Conservation (phyloP, 2,113 vertebrate genomes). For the Amblyornis subalaris region DNA sequence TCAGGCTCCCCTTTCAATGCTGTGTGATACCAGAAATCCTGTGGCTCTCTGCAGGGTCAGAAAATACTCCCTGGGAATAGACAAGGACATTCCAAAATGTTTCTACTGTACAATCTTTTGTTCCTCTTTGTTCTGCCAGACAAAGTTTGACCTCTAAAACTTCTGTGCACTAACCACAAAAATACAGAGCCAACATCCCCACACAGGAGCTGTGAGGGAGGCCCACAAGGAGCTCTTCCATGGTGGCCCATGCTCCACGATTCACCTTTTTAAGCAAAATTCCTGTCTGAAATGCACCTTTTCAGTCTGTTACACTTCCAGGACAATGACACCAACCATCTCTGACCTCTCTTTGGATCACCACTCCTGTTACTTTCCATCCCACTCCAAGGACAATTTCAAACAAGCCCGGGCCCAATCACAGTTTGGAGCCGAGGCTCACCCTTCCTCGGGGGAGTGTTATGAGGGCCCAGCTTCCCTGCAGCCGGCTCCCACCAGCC, state of each 20-base stretch:
- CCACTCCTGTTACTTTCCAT: background rate
- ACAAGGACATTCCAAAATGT: background rate
- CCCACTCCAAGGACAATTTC: background rate
- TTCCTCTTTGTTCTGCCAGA: background rate
- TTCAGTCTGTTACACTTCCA: background rate
- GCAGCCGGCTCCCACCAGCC: background rate
- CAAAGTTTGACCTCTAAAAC: background rate
- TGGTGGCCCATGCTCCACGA: no score
- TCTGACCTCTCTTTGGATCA: background rate
- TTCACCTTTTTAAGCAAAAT: background rate
- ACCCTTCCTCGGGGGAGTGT: rapidly evolving
- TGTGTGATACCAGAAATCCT: background rate
- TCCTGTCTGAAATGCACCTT: background rate
- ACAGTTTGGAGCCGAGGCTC: rapidly evolving
- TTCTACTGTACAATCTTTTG: background rate
- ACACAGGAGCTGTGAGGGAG: background rate
- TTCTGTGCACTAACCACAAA: background rate
- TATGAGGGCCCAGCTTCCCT: rapidly evolving
- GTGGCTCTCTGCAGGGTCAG: background rate
- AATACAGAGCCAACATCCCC: background rate
- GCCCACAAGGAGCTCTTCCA: rapidly evolving
- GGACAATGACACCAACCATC: background rate
- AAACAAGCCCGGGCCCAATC: background rate
- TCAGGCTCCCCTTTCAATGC: background rate
- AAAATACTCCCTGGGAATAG: background rate